Base-by-base conservation (phyloP, 2,797 vertebrate species). In the Ctenopoma kingsleyae region DNA sequence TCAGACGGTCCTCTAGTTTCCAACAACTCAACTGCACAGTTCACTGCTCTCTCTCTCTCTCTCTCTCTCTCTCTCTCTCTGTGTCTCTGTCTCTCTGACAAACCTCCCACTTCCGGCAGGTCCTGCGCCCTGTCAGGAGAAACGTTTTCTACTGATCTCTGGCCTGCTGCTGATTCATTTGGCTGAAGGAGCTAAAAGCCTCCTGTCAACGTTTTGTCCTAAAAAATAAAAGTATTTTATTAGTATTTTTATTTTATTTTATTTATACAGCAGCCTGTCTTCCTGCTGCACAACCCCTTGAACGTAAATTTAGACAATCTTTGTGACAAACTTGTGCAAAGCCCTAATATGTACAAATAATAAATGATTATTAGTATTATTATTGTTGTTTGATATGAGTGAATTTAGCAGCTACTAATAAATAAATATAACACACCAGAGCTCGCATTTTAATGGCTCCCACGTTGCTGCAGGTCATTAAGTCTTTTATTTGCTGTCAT, bases 31-130 rank as follows among this genome's bases (percentile, higher is more conserved):
- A 7, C 76, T 60, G 75, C 80, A 74, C 85, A 87, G 78, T 86
- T 80, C 81, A 63, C 72, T 52, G 69, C 78, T 49, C 76, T 47
- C 69, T n/a, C 77, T 64, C 73, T 60, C 81, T 44, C 69, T 16
- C 76, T 64, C 73, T 57, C 81, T 49, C 71, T 67, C 56, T 62
- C 70, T 54, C 58, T 65, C 51, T 50, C 54, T 19, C 20, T 48
- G 58, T 66, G 27, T 54, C 73, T 56, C 48, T 56, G 70, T 69
- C 84, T 76, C 81, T 51, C 78, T 78, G 30, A 80, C 78, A 80
- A 71, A 68, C 90, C 92, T 87, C 92, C 91, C 87, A 92, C 92
- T 94, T 94, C 93, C 93, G 93, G 91, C 73, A 71, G 47, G 8
- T 78, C 66, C 65, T 70, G 11, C 57, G 7, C n/a, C 41, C 73